Conservation (phyloP, 1,140 invertebrate genomes). For the Capitella teleta region DNA sequence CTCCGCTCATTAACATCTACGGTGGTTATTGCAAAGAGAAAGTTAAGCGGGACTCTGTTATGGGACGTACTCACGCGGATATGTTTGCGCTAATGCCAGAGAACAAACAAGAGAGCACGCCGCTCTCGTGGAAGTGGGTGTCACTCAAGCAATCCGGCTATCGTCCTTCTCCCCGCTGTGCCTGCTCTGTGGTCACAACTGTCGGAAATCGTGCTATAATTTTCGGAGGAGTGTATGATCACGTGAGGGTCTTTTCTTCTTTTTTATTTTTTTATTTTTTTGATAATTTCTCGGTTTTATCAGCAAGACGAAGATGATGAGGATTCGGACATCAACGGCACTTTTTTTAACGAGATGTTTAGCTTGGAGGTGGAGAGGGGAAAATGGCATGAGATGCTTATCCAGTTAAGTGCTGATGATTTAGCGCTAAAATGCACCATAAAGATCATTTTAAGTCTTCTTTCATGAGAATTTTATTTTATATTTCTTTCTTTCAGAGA, state of each 20-base stretch:
- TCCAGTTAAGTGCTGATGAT: too few relatives aligned
- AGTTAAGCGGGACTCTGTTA: slow-evolving; percentile 68
- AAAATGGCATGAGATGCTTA: slow-evolving; percentile 52
- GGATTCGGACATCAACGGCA: slow-evolving; percentile 67
- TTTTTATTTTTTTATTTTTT: neutral
- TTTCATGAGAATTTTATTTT: too few relatives aligned
- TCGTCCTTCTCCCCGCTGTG: slow-evolving; percentile 56
- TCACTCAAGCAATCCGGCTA: slow-evolving; percentile 57
- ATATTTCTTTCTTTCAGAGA: neutral
- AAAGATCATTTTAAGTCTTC: too few relatives aligned
- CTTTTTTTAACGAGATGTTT: slow-evolving; percentile 72
- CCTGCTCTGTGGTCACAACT: slow-evolving; percentile 47
- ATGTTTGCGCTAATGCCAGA: slow-evolving; percentile 63
- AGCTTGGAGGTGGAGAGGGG: slow-evolving; percentile 63
- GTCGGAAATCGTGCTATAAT: slow-evolving; percentile 54
- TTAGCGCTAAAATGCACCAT: too few relatives aligned
- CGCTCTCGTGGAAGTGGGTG: slow-evolving; percentile 63
- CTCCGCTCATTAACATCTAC: slow-evolving; percentile 60
- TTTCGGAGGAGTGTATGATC: slow-evolving; percentile 68
- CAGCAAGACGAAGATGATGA: slow-evolving; percentile 46
- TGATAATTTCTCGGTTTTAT: neutral
- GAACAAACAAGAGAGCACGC: slow-evolving; percentile 14
- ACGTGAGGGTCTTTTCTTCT: slow-evolving; percentile 17
- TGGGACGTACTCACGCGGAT: slow-evolving; percentile 67
- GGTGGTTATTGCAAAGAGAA: slow-evolving; percentile 76